Percentiles rank a stretch among this genome's conserved stretches.
phyloP scores from a whole-genome alignment of 2,888 invertebrate genomes.

The Oscheius onirici region DNA sequence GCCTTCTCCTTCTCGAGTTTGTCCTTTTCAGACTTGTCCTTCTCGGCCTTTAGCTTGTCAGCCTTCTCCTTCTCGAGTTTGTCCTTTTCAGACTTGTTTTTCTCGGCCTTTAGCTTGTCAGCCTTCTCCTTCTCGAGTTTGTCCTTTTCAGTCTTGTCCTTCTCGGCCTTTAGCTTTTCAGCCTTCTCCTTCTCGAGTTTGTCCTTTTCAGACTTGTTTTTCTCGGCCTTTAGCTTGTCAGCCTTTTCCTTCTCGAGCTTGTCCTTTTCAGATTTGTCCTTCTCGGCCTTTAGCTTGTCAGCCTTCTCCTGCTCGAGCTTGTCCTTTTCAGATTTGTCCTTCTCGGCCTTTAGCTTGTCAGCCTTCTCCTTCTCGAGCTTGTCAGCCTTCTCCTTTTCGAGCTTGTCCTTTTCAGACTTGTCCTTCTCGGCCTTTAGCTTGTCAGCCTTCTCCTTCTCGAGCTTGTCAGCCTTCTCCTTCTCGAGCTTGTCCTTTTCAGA shows the following conservation, averaged over 20 bases:
- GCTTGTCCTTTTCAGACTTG: background rate
- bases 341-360: background rate
- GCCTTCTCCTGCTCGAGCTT: background rate
- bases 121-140: background rate
- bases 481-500: background rate
- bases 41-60: background rate
- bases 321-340: background rate
- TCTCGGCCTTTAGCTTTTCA: background rate
- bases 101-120: background rate
- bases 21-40: background rate
- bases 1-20: background rate
- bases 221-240: background rate
- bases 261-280: background rate
- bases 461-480: background rate
- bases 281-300: background rate
- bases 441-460: background rate
- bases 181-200: background rate
- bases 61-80: background rate
- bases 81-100: background rate
- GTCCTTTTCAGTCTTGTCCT: background rate
- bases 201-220: background rate
- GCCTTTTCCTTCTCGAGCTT: background rate
- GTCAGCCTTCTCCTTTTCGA: background rate
- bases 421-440: background rate
- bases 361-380: background rate